Evolutionary conservation across 2,113 vertebrate genomes (phyloP), one percentile per base, ranked within the genome.

Genomic region (Agapornis roseicollis): DNA sequence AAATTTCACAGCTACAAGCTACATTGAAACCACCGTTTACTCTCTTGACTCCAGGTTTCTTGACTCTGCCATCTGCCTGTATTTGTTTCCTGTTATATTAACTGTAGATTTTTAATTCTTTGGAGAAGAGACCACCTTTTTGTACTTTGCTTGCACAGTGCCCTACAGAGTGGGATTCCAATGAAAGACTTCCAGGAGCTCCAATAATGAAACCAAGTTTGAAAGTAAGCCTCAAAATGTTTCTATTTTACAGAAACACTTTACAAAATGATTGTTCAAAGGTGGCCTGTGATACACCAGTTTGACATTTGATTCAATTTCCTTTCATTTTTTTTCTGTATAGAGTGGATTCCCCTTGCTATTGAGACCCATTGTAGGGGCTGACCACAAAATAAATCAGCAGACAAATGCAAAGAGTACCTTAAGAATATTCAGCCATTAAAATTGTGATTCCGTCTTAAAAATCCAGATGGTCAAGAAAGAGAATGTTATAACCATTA

Each of bases 371-470:
- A 63, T 63, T 82, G 24, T 79, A 65, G 33, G 25, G 53, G 6
- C 35, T 64, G 61, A 78, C 9, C 46, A 41, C 37, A 61, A 91
- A 53, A 80, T 66, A 90, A 94, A 90, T n/a, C 84, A 83, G 37
- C 18, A 85, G 63, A 65, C 6, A 7, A 56, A 80, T 69, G 61
- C 47, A 80, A 87, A 92, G 44, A 79, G 9, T 80, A 83, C 24
- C 12, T 41, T 89, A 88, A 78, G 47, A 94, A 47, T 91, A 91
- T 65, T 90, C 61, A 61, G 27, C 39, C 63, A 39, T 60, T 53
- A 94, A 89, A 85, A 61, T 49, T 14, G 50, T 33, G 22, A 63
- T 94, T 87, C 60, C 29, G 72, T 95, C 65, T 91, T 91, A 63
- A 88, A 86, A 88, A 79, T 68, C n/a, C 65, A 58, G 42, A 44